Evolutionary conservation across 1,140 invertebrate species (phyloP).

Genomic region (Spodoptera frugiperda): DNA sequence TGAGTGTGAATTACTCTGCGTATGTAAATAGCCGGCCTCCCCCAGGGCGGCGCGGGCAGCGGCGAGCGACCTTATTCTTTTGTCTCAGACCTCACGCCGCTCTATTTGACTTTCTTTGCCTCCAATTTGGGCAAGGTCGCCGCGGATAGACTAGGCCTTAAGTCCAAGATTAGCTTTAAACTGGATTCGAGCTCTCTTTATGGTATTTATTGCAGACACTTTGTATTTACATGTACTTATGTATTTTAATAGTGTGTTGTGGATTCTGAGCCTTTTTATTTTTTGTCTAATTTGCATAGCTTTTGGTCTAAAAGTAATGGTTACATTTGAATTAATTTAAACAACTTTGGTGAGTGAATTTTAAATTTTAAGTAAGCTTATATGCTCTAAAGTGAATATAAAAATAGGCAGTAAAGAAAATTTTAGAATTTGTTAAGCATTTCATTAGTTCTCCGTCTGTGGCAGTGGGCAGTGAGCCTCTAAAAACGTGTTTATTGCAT

Average conservation of each 20-base stretch:
- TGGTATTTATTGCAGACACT: background rate
- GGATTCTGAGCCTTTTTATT: too few species aligned
- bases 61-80: conserved; percentile 37
- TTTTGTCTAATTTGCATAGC: background rate
- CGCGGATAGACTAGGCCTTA: background rate
- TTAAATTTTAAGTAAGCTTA: too few species aligned
- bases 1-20: conserved; percentile 17
- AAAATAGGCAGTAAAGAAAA: too few species aligned
- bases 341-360: too few species aligned
- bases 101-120: conserved; percentile 40
- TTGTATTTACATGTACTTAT: background rate
- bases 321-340: too few species aligned
- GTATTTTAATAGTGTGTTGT: too few species aligned
- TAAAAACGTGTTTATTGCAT: conserved; percentile 20
- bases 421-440: too few species aligned
- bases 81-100: conserved; percentile 24
- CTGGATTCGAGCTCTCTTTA: background rate
- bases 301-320: background rate
- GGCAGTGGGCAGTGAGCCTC: background rate
- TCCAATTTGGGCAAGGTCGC: conserved; percentile 22
- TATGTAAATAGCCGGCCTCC: conserved; percentile 31
- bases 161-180: conserved; percentile 2
- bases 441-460: background rate
- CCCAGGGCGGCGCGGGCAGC: background rate
- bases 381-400: too few species aligned